Conservation (phyloP, 2,888 invertebrate species). For the Sarcophaga rosellei region DNA sequence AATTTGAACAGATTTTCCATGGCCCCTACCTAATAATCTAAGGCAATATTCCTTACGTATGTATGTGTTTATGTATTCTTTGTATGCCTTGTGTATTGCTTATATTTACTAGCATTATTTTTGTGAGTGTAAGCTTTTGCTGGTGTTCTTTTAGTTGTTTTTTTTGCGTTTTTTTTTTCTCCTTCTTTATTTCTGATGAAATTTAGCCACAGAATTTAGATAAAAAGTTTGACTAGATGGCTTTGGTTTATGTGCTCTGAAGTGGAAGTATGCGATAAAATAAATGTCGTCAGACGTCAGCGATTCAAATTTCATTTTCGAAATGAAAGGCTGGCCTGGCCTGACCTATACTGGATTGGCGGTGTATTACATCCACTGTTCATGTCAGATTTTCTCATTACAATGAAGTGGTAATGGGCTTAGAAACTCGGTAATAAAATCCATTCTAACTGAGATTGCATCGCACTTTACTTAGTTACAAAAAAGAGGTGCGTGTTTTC, state of each 20-base stretch:
- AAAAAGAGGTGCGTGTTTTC: slow-evolving; percentile 73
- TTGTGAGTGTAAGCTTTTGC: no score
- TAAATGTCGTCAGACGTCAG: slow-evolving; percentile 72
- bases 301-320: not conserved
- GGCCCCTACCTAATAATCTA: no score
- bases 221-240: not conserved
- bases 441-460: slow-evolving; percentile 74
- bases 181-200: not conserved
- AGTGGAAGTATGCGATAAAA: slow-evolving; percentile 79
- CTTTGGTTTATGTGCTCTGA: slow-evolving; percentile 50
- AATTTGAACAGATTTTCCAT: no score
- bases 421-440: slow-evolving; percentile 54
- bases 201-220: not conserved
- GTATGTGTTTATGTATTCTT: no score
- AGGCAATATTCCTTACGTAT: no score
- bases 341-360: not conserved
- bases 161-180: not conserved
- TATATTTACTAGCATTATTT: no score
- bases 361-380: not conserved
- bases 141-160: no score
- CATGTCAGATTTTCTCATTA: slow-evolving; percentile 11
- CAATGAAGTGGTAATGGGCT: slow-evolving; percentile 5
- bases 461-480: slow-evolving; percentile 60
- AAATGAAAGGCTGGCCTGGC: not conserved
- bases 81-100: no score